These are phyloP conservation scores for Platynereis dumerilii DNA, from an alignment of 2,888 invertebrate species.

Conservation along the genomic window DNA sequence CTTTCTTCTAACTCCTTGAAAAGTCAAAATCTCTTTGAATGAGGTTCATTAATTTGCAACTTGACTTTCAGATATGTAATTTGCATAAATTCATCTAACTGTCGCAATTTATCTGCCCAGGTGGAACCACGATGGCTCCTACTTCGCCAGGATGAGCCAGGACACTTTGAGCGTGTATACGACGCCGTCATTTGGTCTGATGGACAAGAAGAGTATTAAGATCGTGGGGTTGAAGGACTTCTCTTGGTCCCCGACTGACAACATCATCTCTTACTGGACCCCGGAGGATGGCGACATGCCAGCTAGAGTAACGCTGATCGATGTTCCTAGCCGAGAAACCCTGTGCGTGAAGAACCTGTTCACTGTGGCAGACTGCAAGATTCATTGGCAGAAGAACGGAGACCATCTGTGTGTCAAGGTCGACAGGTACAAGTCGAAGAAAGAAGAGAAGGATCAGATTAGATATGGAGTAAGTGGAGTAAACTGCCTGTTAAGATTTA, in stretches of 20 bases:
- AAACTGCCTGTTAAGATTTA: too few relatives aligned
- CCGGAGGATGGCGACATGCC: constrained; percentile 93
- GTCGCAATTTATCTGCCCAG: too few relatives aligned
- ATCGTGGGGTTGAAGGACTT: constrained; percentile 74
- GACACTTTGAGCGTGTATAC: constrained; percentile 86
- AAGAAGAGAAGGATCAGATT: constrained; percentile 79
- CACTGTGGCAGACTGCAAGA: constrained; percentile 96
- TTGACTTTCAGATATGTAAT: too few relatives aligned
- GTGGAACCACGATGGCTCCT: constrained; percentile 96
- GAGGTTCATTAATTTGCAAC: too few relatives aligned
- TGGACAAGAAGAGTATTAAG: constrained; percentile 94
- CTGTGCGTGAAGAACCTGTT: constrained; percentile 92
- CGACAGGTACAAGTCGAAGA: constrained; percentile 87
- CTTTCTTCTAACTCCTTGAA: too few relatives aligned
- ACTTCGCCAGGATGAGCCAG: constrained; percentile 86
- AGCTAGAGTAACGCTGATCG: constrained; percentile 89
- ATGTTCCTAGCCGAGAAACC: constrained; percentile 74
- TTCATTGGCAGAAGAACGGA: constrained; percentile 99
- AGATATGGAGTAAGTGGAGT: constrained; percentile 76
- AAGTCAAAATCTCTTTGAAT: too few relatives aligned
- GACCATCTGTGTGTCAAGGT: constrained; percentile 97
- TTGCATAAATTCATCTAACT: too few relatives aligned
- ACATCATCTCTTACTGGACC: constrained; percentile 96
- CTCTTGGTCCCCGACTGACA: constrained; percentile 98
- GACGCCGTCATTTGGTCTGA: constrained; percentile 92